Base-by-base conservation (phyloP, 2,113 vertebrate genomes). In the Todiramphus chloris region DNA sequence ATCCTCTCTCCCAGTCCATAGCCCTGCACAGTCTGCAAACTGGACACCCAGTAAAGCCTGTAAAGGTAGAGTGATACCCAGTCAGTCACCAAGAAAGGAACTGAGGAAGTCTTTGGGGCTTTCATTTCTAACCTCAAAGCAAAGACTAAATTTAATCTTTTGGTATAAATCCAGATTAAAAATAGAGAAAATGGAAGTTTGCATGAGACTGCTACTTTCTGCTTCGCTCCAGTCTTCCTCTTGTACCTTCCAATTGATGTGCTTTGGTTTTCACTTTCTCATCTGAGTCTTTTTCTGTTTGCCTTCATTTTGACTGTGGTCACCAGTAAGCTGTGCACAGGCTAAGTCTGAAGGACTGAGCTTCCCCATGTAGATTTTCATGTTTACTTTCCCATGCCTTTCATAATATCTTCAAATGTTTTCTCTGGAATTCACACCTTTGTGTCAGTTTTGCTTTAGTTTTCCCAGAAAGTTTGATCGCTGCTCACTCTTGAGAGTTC, bases 11-110 rank as follows among this genome's bases (percentile, higher is more conserved):
- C 73, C 9, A 1, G 55, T 16, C 46, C 0, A 0, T 6, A n/a
- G 78, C 43, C 50, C 69, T 56, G 35, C 44, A 48, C 13, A 72
- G 48, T 31, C 0, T 30, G 30, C 62, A n/a, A 63, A 35, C 25
- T 27, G 39, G 7, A 33, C 58, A 3, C 8, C 39, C 39, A 25
- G 10, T 24, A 55, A 53, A 9, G 12, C 43, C n/a, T 0, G 0
- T 0, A 20, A 28, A 60, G 39, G 58, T 58, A 76, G 51, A 59
- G 37, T 6, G 51, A 3, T 9, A 48, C 20, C 70, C 48, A 9
- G 46, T 30, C 35, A 11, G 11, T 30, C 35, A 11, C 16, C 33
- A 16, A 23, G 85, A 84, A 21, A 51, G 11, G 25, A 75, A 30
- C 35, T 5, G 39, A 70, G 66, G 69, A 62, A 8, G 27, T 63